These are phyloP conservation scores for Cremastinae sp. DNA, from an alignment of 2,888 invertebrate genomes.

Conservation along the genomic window DNA sequence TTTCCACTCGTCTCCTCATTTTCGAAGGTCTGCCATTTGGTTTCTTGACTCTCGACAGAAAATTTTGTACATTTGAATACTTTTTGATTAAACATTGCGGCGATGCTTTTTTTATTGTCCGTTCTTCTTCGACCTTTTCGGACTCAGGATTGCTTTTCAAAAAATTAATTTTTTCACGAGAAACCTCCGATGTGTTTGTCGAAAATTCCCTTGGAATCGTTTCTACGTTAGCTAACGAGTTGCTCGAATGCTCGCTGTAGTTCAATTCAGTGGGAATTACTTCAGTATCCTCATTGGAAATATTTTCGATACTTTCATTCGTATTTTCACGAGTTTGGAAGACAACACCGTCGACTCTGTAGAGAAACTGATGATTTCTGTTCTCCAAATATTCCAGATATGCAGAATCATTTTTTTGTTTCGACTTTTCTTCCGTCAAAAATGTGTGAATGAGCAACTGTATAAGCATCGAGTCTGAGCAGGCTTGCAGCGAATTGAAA, in stretches of 20 bases:
- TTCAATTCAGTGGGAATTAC: conserved; percentile 22
- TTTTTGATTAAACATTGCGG: not conserved
- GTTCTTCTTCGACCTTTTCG: no score
- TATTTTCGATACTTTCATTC: conserved; percentile 9
- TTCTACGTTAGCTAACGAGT: not conserved
- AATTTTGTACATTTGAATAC: conserved; percentile 7
- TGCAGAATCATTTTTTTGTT: not conserved
- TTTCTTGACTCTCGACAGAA: not conserved
- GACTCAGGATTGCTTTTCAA: no score
- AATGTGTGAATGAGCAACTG: conserved; percentile 2
- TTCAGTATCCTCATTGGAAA: not conserved
- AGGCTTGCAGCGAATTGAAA: conserved; percentile 5
- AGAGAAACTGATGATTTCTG: conserved; percentile 24
- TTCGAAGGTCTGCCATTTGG: conserved; percentile 11
- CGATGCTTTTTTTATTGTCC: no score
- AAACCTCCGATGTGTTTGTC: not conserved
- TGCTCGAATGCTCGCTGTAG: not conserved
- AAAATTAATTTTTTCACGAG: conserved; percentile 9
- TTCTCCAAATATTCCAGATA: conserved; percentile 9
- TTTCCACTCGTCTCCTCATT: conserved; percentile 24
- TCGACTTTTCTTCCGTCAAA: not conserved
- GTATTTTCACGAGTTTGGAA: not conserved
- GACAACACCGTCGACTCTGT: conserved; percentile 14
- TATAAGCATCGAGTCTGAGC: not conserved
- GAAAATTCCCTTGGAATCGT: conserved; percentile 2